phyloP scores from a whole-genome alignment of 2,888 invertebrate species.

The Lepidonotus clava region DNA sequence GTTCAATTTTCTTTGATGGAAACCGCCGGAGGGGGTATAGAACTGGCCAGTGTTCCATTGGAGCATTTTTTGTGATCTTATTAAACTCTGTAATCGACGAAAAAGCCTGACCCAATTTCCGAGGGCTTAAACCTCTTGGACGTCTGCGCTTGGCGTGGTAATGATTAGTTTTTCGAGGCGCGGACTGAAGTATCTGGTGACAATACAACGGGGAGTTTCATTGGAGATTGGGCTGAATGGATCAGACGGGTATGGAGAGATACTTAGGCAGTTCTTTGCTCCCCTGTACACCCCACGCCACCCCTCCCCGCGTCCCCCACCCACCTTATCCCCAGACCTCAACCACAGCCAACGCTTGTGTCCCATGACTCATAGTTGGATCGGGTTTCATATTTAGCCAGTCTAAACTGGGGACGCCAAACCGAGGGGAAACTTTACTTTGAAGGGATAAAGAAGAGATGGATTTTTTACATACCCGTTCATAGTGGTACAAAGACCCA shows the following conservation, averaged over 20 bases:
- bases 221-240: too few relatives aligned
- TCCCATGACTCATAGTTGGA: slow-evolving; percentile 6
- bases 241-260: too few relatives aligned
- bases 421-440: slow-evolving; percentile 1
- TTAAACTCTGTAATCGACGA: neutral
- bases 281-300: neutral
- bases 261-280: too few relatives aligned
- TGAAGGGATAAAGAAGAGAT: neutral
- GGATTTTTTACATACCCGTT: too few relatives aligned
- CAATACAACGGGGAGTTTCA: too few relatives aligned
- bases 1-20: slow-evolving; percentile 59
- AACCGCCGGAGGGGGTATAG: slow-evolving; percentile 50
- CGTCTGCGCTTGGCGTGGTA: neutral
- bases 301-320: neutral
- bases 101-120: neutral
- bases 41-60: slow-evolving; percentile 16
- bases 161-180: too few relatives aligned
- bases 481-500: too few relatives aligned
- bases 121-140: neutral
- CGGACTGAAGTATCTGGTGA: too few relatives aligned
- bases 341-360: neutral
- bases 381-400: slow-evolving; percentile 49
- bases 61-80: slow-evolving; percentile 10
- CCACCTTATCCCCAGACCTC: neutral
- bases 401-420: slow-evolving; percentile 31